A percentile compares a stretch with the other conserved stretches of the same genome.
Evolutionary conservation across 1,140 invertebrate species (phyloP).

Genomic region (Contarinia nasturtii): DNA sequence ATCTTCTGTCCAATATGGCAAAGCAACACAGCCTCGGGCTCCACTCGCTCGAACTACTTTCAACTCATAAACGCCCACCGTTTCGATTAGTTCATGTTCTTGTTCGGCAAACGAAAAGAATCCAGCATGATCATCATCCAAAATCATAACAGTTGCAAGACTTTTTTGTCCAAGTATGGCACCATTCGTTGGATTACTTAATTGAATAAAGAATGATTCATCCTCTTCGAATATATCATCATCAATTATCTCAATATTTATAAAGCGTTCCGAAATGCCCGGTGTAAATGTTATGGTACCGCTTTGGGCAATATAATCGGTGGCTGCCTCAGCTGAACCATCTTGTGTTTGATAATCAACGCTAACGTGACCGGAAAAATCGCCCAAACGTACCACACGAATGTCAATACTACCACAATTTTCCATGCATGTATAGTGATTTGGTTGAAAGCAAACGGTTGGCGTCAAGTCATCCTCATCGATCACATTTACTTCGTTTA

Average conservation of each 20-base stretch:
- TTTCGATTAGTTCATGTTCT: constrained; percentile 72
- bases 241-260: constrained; percentile 74
- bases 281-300: constrained; percentile 69
- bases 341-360: constrained; percentile 91
- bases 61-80: constrained; percentile 63
- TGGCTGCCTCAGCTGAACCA: constrained; percentile 80
- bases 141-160: constrained; percentile 82
- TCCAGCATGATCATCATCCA: constrained; percentile 94
- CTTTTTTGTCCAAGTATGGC: constrained; percentile 59
- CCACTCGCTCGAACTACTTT: constrained; percentile 64
- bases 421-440: constrained; percentile 91
- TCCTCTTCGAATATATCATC: constrained; percentile 96
- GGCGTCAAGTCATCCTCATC: constrained; percentile 28
- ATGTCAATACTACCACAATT: constrained; percentile 83
- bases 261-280: constrained; percentile 59
- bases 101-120: constrained; percentile 76
- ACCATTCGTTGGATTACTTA: constrained; percentile 34
- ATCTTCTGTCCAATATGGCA: constrained; percentile 77
- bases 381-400: constrained; percentile 58
- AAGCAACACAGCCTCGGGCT: constrained; percentile 64
- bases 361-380: constrained; percentile 46
- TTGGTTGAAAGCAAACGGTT: constrained; percentile 74
- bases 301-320: constrained; percentile 69
- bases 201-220: constrained; percentile 77
- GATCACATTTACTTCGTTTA: constrained; percentile 26